These are phyloP conservation scores for Etheostoma nigrum DNA, from an alignment of 2,797 vertebrate genomes.

Conservation along the genomic window DNA sequence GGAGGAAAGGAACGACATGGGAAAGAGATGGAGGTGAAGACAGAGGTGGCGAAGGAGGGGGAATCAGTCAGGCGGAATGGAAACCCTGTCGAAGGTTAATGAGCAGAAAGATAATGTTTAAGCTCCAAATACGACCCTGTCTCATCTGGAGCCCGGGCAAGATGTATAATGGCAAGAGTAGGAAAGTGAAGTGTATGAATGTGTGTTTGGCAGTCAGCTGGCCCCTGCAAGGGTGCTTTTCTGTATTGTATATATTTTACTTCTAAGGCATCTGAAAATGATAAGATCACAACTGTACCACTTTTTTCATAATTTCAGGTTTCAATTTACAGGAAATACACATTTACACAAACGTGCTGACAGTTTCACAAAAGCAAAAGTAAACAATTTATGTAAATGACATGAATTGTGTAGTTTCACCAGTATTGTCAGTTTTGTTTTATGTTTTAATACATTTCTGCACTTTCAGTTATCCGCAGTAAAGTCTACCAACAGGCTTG, in stretches of 20 bases:
- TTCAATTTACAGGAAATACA: background rate
- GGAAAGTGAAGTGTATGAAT: constrained; percentile 38
- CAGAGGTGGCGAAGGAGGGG: constrained; percentile 66
- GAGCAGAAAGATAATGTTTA: constrained; percentile 85
- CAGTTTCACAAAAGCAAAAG: constrained; percentile 1
- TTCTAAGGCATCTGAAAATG: constrained; percentile 5
- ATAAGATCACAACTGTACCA: constrained; percentile 10
- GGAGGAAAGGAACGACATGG: constrained; percentile 65
- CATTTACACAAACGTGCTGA: constrained; percentile 1
- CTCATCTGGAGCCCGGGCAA: constrained; percentile 56
- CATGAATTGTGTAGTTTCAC: constrained; percentile 18
- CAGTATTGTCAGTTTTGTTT: constrained; percentile 32
- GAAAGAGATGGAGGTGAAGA: constrained; percentile 78
- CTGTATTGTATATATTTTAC: constrained; percentile 7
- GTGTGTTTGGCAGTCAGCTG: constrained; percentile 16
- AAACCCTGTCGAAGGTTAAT: constrained; percentile 82
- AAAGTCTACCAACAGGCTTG: constrained; percentile 51
- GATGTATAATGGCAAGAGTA: constrained; percentile 53
- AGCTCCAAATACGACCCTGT: constrained; percentile 76
- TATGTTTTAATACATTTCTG: constrained; percentile 19
- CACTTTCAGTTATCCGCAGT: constrained; percentile 33
- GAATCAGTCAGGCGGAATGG: constrained; percentile 71
- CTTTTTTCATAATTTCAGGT: background rate
- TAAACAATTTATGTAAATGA: constrained; percentile 3
- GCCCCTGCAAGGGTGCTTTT: constrained; percentile 4